phyloP scores from a whole-genome alignment of 2,888 invertebrate genomes.

The Thecophora atra region DNA sequence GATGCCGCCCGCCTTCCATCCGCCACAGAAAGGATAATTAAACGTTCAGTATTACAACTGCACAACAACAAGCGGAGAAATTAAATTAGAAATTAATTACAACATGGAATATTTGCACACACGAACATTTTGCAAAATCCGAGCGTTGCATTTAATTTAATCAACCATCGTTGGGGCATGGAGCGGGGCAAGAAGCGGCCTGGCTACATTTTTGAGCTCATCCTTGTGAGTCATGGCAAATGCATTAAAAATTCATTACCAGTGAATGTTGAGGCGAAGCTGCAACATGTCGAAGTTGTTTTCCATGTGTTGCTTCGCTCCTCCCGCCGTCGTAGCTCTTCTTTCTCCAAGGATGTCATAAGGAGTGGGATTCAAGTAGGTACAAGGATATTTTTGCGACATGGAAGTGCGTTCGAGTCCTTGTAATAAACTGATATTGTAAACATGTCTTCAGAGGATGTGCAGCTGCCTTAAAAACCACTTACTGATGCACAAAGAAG shows the following conservation, averaged over 20 bases:
- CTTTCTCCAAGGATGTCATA: neutral
- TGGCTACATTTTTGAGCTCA: constrained; percentile 22
- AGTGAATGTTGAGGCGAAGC: constrained; percentile 10
- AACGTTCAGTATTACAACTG: neutral
- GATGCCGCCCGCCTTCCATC: no score
- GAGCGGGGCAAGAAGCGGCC: neutral
- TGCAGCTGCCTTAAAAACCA: constrained; percentile 15
- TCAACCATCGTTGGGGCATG: neutral
- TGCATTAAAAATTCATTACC: constrained; percentile 40
- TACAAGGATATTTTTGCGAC: neutral
- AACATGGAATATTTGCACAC: neutral
- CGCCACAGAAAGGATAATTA: constrained; percentile 24
- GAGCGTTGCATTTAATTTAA: constrained; percentile 29
- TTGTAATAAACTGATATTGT: constrained; percentile 18
- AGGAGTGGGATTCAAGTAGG: neutral
- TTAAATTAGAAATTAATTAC: constrained; percentile 37
- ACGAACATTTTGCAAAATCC: constrained; percentile 2
- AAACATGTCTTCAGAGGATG: neutral
- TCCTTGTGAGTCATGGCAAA: constrained; percentile 26
- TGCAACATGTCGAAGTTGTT: constrained; percentile 24
- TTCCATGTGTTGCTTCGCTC: neutral
- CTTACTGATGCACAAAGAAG: constrained; percentile 31
- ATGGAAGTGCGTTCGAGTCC: constrained; percentile 10
- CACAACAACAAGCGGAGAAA: constrained; percentile 18
- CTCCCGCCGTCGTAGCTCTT: neutral